These are phyloP conservation scores for Toxonevra muliebris DNA, from an alignment of 2,888 invertebrate genomes.

Conservation along the genomic window DNA sequence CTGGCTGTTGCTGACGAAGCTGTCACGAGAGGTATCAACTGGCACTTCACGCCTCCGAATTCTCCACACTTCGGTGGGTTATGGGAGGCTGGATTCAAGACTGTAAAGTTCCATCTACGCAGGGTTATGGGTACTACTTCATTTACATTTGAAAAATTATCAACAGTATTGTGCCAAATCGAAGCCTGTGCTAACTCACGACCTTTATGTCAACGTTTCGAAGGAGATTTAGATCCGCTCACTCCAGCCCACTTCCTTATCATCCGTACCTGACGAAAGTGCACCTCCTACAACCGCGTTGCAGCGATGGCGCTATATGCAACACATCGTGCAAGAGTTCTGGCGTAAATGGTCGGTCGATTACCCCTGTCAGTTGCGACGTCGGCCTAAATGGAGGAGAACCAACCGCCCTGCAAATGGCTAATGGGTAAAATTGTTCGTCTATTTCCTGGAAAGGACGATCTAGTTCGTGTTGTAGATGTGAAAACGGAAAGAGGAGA, in stretches of 20 bases:
- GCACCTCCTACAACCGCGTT: background rate
- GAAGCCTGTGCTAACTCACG: no score
- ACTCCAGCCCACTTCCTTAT: slow-evolving; percentile 7
- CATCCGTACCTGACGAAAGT: background rate
- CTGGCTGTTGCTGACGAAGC: slow-evolving; percentile 25
- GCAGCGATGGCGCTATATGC: background rate
- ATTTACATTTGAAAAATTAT: slow-evolving; percentile 7
- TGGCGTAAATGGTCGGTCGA: background rate
- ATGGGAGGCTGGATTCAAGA: slow-evolving; percentile 5
- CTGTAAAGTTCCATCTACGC: background rate
- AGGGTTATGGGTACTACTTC: background rate
- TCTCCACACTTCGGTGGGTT: slow-evolving; percentile 10
- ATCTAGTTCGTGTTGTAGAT: slow-evolving; percentile 12
- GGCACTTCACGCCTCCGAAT: slow-evolving; percentile 5
- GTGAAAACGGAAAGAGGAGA: slow-evolving; percentile 10
- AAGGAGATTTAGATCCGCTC: slow-evolving; percentile 9
- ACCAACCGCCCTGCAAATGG: slow-evolving; percentile 27
- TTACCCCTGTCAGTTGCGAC: background rate
- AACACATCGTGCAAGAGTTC: slow-evolving; percentile 1
- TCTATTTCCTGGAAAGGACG: slow-evolving; percentile 28
- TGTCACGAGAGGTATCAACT: slow-evolving; percentile 37
- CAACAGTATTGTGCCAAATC: slow-evolving; percentile 7
- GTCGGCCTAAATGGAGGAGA: background rate
- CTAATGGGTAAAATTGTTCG: slow-evolving; percentile 19
- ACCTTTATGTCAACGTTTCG: no score